Percentiles rank a stretch among this genome's conserved stretches.
These are phyloP conservation scores for Apis florea DNA, from an alignment of 1,140 invertebrate genomes.

Conservation along the genomic window DNA sequence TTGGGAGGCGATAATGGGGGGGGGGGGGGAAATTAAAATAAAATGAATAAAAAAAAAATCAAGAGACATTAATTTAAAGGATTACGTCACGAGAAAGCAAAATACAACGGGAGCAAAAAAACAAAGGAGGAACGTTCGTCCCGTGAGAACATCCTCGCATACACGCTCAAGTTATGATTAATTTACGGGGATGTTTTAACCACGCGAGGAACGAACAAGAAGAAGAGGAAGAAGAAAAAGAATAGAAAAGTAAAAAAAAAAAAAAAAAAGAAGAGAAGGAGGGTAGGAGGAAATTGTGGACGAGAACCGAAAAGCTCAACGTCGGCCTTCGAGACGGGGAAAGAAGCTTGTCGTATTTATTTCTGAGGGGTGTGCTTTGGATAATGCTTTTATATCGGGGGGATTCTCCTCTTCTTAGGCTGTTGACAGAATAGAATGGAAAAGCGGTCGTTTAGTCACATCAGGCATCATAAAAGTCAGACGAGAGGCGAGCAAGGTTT, in stretches of 20 bases:
- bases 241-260: constrained; percentile 34
- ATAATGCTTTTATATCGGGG: constrained; percentile 75
- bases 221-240: constrained; percentile 18
- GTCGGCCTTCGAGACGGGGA: constrained; percentile 53
- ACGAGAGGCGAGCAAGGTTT: constrained; percentile 6
- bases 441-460: constrained; percentile 73
- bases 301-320: constrained; percentile 51
- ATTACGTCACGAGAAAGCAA: background rate
- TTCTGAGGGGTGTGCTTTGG: constrained; percentile 75
- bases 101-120: background rate
- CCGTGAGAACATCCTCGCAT: constrained; percentile 26
- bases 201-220: constrained; percentile 14
- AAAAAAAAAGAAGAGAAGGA: constrained; percentile 17
- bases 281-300: constrained; percentile 43
- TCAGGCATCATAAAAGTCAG: constrained; percentile 19
- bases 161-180: background rate
- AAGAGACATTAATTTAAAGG: too few species aligned
- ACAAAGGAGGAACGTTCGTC: constrained; percentile 7
- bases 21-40: too few species aligned
- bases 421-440: constrained; percentile 81
- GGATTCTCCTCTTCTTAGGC: constrained; percentile 79
- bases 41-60: background rate
- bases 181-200: background rate
- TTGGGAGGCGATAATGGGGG: background rate
- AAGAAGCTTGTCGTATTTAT: constrained; percentile 63